Conservation (phyloP, 2,797 vertebrate species). For the Muraenolepis orangiensis region DNA sequence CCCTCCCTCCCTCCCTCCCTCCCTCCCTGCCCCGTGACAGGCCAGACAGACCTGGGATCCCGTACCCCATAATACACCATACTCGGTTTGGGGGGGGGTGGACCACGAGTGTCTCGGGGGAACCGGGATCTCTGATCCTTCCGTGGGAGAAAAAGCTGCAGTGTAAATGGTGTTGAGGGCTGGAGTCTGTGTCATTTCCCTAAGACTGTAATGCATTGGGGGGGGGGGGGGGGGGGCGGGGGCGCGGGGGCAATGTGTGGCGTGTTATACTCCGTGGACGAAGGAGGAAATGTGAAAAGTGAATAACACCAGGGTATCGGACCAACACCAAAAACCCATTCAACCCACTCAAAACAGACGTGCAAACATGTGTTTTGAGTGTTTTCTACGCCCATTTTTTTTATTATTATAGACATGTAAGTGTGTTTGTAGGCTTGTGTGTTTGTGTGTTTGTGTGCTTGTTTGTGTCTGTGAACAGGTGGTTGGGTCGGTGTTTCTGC, state of each 20-base stretch:
- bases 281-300: conserved; percentile 9
- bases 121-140: conserved; percentile 28
- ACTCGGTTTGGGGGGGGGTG: too few species aligned
- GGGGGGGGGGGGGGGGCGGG: too few species aligned
- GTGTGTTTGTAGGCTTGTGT: not conserved
- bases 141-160: conserved; percentile 49
- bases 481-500: not conserved
- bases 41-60: conserved; percentile 11
- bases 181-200: conserved; percentile 37
- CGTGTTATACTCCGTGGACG: conserved; percentile 18
- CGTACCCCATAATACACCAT: not conserved
- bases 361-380: not conserved
- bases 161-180: conserved; percentile 23
- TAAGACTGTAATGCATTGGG: conserved; percentile 51
- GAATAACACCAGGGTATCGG: conserved; percentile 25
- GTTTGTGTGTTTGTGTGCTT: conserved; percentile 7
- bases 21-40: conserved; percentile 22
- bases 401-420: not conserved
- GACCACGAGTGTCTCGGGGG: conserved; percentile 6
- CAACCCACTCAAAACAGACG: not conserved
- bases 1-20: conserved; percentile 9
- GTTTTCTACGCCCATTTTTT: not conserved
- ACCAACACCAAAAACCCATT: conserved; percentile 31
- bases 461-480: not conserved
- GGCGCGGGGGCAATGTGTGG: too few species aligned